Base-by-base conservation (phyloP, 2,797 vertebrate genomes). In the Pyrocephalus nanus region DNA sequence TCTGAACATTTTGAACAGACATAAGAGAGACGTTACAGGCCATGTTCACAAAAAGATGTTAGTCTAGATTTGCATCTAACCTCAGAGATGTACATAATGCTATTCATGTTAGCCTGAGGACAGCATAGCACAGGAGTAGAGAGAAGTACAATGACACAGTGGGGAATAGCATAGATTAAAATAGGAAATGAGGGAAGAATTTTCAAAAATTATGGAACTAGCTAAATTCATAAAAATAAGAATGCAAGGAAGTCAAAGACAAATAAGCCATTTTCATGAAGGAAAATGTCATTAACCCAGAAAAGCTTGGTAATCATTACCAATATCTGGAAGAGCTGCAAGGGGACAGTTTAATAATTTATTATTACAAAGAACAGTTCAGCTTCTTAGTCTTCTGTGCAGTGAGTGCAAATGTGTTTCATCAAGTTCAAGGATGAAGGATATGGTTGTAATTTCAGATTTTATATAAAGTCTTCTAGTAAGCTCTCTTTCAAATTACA, bases 71-170 rank as follows among this genome's bases (percentile, higher is more conserved):
- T 94, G 50, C 88, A 55, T 95, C 90, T 88, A 91, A 80, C 74
- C 71, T 92, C 77, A 77, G 83, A 82, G 66, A 95, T 62, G 57
- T 89, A 92, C 87, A 78, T 91, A 94, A 92, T 78, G 51, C 78
- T 92, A 80, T 95, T 96, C 81, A 42, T 91, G 90, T 96, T 91
- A 94, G 94, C 92, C 92, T 62, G 90, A 94, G 91, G 95, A 97
- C 86, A 94, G 79, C 57, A 55, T 16, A 91, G 65, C 55, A 67
- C 21, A 77, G 53, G 25, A 88, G 67, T 13, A 77, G 69, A 77
- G 61, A 86, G 65, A 92, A 66, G 72, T 54, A 94, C 90, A 95
- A 73, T 85, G 74, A 62, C 88, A 69, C 95, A 75, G 36, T 66
- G 48, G 90, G 94, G 94, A 96, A 94, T 57, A 95, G 78, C 91